A percentile compares a stretch with the other conserved stretches of the same genome.
Evolutionary conservation across 1,140 invertebrate species (phyloP).

Genomic region (Cyrtorhinus lividipennis): DNA sequence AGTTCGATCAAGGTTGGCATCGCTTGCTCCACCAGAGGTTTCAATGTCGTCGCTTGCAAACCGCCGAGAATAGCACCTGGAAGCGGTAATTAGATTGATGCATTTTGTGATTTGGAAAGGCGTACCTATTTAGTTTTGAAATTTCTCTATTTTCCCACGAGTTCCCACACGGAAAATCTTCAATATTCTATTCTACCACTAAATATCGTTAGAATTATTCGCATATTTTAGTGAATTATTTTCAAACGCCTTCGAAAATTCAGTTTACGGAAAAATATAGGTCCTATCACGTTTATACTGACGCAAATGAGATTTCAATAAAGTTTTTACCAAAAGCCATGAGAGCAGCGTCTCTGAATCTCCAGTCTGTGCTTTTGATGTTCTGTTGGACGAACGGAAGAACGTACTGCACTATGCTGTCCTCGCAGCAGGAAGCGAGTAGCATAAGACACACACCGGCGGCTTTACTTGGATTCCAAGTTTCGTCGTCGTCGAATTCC

Average conservation of each 20-base stretch:
- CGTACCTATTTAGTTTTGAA: no score
- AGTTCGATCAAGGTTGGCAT: constrained; percentile 88
- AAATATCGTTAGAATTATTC: no score
- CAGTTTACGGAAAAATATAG: no score
- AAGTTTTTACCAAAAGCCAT: constrained; percentile 96
- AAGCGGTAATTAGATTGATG: constrained; percentile 20
- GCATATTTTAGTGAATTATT: no score
- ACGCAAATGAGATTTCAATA: no score
- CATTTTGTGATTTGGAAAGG: constrained; percentile 12
- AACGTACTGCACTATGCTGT: constrained; percentile 89
- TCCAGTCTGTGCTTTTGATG: constrained; percentile 88
- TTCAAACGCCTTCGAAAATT: no score
- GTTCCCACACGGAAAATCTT: no score
- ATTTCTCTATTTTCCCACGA: no score
- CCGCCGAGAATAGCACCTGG: constrained; percentile 82
- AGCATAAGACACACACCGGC: constrained; percentile 99
- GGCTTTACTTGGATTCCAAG: constrained; percentile 99
- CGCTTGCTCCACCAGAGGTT: constrained; percentile 88
- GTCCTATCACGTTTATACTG: no score
- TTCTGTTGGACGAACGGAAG: constrained; percentile 95
- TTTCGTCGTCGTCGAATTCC: constrained; percentile 90
- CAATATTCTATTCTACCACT: no score
- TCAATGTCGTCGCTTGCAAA: constrained; percentile 69
- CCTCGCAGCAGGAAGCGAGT: constrained; percentile 90
- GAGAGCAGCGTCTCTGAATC: constrained; percentile 88